A percentile compares a stretch with the other conserved stretches of the same genome.
Conservation (phyloP, 2,797 vertebrate species). For the Pogonophryne albipinna region DNA sequence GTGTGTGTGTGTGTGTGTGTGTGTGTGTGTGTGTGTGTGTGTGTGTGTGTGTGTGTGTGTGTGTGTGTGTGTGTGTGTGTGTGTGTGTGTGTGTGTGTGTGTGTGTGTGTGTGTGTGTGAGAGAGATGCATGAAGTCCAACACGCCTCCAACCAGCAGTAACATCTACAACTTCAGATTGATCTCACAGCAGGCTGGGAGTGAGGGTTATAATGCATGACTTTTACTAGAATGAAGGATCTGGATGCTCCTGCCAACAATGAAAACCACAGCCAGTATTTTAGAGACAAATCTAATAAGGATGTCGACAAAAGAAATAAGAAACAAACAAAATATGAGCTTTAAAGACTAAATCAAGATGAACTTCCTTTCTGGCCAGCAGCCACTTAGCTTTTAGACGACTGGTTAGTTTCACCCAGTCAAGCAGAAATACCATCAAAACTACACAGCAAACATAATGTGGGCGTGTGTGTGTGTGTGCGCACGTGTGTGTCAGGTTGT, state of each 20-base stretch:
- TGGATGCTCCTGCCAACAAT: no score
- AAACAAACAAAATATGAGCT: not conserved
- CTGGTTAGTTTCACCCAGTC: slow-evolving; percentile 37
- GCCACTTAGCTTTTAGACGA: slow-evolving; percentile 17
- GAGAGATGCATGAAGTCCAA: slow-evolving; percentile 29
- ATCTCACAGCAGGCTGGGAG: not conserved
- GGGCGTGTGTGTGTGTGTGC: not conserved
- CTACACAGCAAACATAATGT: slow-evolving; percentile 41
- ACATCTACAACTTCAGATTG: not conserved
- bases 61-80: no score
- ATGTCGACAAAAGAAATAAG: not conserved
- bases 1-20: slow-evolving; percentile 1
- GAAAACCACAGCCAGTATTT: no score
- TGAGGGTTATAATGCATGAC: not conserved
- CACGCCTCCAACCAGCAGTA: slow-evolving; percentile 8
- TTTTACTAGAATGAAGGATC: not conserved
- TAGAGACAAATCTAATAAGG: no score
- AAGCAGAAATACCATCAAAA: slow-evolving; percentile 50
- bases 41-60: no score
- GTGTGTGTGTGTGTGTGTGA: no score
- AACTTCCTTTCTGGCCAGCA: not conserved
- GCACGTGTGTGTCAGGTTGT: slow-evolving; percentile 34
- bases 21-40: no score
- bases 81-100: no score
- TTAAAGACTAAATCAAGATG: not conserved